Conservation (phyloP, 2,113 vertebrate genomes). For the Brachyistius frenatus region DNA sequence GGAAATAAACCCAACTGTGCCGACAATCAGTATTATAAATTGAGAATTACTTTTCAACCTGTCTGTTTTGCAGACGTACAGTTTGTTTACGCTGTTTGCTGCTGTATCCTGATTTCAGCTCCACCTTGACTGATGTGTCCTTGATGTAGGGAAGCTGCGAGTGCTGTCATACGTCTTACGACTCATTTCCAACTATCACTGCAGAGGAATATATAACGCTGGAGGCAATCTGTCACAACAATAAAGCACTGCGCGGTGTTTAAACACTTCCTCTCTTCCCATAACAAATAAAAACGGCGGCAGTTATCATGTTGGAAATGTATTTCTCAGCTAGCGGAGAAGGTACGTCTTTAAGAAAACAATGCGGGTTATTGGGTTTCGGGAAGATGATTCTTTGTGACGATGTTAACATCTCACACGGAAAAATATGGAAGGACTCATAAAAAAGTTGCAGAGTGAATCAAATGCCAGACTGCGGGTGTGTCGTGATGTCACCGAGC, state of each 20-base stretch:
- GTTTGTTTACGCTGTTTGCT: conserved; percentile 2
- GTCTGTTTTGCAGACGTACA: conserved; percentile 12
- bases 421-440: conserved; percentile 49
- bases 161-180: conserved; percentile 27
- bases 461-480: conserved; percentile 32
- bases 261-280: conserved; percentile 44
- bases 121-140: conserved; percentile 27
- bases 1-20: conserved; percentile 17
- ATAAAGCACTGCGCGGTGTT: conserved; percentile 52
- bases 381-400: conserved; percentile 17
- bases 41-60: not conserved
- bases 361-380: conserved; percentile 36
- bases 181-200: conserved; percentile 44
- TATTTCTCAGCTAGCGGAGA: conserved; percentile 24
- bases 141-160: conserved; percentile 29
- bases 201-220: conserved; percentile 37
- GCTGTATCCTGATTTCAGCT: conserved; percentile 4
- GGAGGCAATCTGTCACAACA: conserved; percentile 60
- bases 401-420: conserved; percentile 22
- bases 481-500: conserved; percentile 45
- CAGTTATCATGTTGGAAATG: conserved; percentile 48
- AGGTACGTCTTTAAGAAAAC: conserved; percentile 34
- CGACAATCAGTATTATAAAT: not conserved
- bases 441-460: conserved; percentile 48
- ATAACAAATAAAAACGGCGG: conserved; percentile 57